Evolutionary conservation across 1,140 invertebrate species (phyloP).

Genomic region (Listronotus bonariensis): DNA sequence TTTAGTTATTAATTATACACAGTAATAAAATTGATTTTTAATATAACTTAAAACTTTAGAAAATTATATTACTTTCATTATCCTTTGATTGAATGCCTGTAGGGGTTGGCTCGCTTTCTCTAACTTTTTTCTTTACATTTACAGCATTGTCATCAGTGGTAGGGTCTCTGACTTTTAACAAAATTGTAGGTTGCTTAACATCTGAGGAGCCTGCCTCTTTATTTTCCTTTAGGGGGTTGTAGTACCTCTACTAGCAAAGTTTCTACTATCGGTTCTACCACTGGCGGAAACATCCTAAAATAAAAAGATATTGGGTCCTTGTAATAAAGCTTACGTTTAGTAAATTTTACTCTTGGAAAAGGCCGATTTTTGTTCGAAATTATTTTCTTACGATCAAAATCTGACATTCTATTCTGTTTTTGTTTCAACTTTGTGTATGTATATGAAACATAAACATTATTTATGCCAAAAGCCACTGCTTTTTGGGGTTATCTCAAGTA

Average conservation of each 20-base stretch:
- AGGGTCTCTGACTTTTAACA: slow-evolving; percentile 51
- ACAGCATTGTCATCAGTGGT: slow-evolving; percentile 43
- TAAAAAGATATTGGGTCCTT: background rate
- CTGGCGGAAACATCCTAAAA: slow-evolving; percentile 16
- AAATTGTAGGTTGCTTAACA: slow-evolving; percentile 52
- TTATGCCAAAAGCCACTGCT: too few relatives aligned
- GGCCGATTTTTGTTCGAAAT: slow-evolving; percentile 26
- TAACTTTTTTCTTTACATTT: slow-evolving; percentile 39
- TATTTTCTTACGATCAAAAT: slow-evolving; percentile 31
- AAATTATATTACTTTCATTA: background rate
- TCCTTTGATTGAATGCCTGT: background rate
- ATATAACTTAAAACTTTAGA: too few relatives aligned
- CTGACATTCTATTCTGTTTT: slow-evolving; percentile 25
- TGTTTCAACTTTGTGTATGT: too few relatives aligned
- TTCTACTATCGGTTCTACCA: background rate
- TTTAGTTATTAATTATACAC: too few relatives aligned
- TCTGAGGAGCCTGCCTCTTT: slow-evolving; percentile 4
- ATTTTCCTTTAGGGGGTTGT: background rate
- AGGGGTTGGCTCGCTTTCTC: slow-evolving; percentile 38
- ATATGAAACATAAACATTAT: too few relatives aligned
- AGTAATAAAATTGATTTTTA: too few relatives aligned
- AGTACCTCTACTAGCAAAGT: slow-evolving; percentile 5
- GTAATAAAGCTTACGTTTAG: background rate
- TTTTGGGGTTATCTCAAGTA: too few relatives aligned
- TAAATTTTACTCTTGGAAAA: slow-evolving; percentile 10